A percentile compares a stretch with the other conserved stretches of the same genome.
Evolutionary conservation across 2,113 vertebrate species (phyloP).

Genomic region (Axis porcinus): DNA sequence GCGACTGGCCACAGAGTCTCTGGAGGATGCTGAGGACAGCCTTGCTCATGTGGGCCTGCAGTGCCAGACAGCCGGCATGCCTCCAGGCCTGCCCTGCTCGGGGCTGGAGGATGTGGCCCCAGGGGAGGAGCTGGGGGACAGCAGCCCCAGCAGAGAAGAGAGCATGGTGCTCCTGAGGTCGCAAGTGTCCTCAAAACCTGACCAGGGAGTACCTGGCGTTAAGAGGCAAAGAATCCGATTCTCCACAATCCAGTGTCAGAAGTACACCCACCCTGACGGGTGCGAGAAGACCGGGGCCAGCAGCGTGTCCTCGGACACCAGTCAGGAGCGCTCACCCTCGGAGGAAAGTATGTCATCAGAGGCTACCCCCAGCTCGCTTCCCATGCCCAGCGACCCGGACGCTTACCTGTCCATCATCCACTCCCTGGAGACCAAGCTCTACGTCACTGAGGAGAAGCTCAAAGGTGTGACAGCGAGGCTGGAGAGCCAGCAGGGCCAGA

Average conservation of each 20-base stretch:
- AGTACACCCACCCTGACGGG: constrained; percentile 85
- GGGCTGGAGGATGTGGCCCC: constrained; percentile 49
- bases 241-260: constrained; percentile 95
- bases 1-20: constrained; percentile 76
- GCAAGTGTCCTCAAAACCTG: constrained; percentile 74
- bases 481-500: constrained; percentile 84
- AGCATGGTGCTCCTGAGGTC: background rate
- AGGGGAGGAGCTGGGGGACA: constrained; percentile 59
- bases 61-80: constrained; percentile 72
- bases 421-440: constrained; percentile 91
- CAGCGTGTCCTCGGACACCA: constrained; percentile 82
- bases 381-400: constrained; percentile 83
- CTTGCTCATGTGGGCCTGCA: constrained; percentile 80
- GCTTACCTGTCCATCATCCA: constrained; percentile 93
- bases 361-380: constrained; percentile 75
- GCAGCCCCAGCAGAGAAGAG: constrained; percentile 60
- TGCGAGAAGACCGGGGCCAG: constrained; percentile 81
- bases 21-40: constrained; percentile 79
- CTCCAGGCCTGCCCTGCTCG: constrained; percentile 36
- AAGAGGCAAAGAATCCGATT: constrained; percentile 94
- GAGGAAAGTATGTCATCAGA: constrained; percentile 85
- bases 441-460: constrained; percentile 92
- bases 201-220: constrained; percentile 79
- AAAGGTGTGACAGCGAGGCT: constrained; percentile 89
- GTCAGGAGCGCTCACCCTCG: constrained; percentile 79